Conservation (phyloP, 2,797 vertebrate genomes). For the Halcyon badia region DNA sequence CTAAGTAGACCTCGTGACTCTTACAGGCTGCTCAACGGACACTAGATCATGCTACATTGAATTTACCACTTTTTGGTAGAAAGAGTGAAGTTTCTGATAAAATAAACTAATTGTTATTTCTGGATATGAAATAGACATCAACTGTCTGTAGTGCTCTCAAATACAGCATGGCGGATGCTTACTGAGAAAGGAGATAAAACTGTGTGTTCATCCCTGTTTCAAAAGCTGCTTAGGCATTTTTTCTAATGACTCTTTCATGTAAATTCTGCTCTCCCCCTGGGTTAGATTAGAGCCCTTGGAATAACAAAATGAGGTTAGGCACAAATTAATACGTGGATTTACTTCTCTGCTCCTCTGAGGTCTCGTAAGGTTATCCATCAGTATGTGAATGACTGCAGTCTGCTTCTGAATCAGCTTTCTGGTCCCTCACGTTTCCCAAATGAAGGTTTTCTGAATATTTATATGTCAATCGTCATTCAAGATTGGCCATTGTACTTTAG, state of each 20-base stretch:
- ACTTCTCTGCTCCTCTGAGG: background rate
- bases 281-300: background rate
- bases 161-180: rapidly evolving
- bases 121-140: background rate
- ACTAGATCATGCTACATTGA: background rate
- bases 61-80: background rate
- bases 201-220: background rate
- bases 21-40: background rate
- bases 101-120: background rate
- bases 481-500: background rate
- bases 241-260: background rate
- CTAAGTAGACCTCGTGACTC: background rate
- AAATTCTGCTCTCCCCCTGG: slow-evolving; percentile 1
- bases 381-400: background rate
- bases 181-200: background rate
- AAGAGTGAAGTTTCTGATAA: background rate
- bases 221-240: background rate
- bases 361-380: background rate
- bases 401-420: background rate
- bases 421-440: background rate
- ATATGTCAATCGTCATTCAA: background rate
- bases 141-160: background rate
- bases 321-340: background rate
- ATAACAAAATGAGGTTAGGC: slow-evolving; percentile 9
- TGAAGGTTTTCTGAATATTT: background rate